A percentile compares a stretch with the other conserved stretches of the same genome.
These are phyloP conservation scores for Sparidentex hasta DNA, from an alignment of 2,797 vertebrate species.

Conservation along the genomic window DNA sequence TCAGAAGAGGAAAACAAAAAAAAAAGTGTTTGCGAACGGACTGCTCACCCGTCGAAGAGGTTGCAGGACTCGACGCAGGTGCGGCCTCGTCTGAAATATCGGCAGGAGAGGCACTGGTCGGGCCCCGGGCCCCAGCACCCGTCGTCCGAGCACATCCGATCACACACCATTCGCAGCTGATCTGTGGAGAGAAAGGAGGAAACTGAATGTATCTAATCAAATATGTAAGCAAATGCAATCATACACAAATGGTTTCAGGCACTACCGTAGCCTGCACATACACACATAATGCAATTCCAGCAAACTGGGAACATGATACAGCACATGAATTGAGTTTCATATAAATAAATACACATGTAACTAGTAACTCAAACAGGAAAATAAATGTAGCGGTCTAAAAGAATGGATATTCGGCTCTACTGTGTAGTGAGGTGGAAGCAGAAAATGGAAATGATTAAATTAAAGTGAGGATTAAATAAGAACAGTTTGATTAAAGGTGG, in stretches of 20 bases:
- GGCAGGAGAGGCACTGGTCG: slow-evolving; percentile 95
- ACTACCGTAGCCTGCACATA: not conserved
- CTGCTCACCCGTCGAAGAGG: slow-evolving; percentile 92
- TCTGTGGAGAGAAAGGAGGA: slow-evolving; percentile 77
- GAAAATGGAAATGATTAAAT: too few relatives aligned
- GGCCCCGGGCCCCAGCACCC: slow-evolving; percentile 97
- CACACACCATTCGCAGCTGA: slow-evolving; percentile 93
- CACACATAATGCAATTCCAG: slow-evolving; percentile 1
- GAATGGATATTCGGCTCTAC: too few relatives aligned
- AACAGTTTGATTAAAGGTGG: too few relatives aligned
- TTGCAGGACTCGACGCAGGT: slow-evolving; percentile 93
- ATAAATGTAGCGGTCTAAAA: too few relatives aligned
- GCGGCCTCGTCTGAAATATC: slow-evolving; percentile 91
- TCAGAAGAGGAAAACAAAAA: not conserved
- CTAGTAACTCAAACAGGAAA: too few relatives aligned
- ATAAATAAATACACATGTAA: too few relatives aligned
- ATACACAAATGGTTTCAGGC: not conserved
- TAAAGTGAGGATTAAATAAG: too few relatives aligned
- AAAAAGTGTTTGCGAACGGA: not conserved
- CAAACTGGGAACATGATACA: not conserved
- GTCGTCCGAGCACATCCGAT: slow-evolving; percentile 91
- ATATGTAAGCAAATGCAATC: not conserved
- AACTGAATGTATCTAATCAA: not conserved
- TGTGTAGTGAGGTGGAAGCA: too few relatives aligned
- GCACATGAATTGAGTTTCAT: not conserved